Conservation (phyloP, 2,113 vertebrate species). For the Mesoclemmys tuberculata region DNA sequence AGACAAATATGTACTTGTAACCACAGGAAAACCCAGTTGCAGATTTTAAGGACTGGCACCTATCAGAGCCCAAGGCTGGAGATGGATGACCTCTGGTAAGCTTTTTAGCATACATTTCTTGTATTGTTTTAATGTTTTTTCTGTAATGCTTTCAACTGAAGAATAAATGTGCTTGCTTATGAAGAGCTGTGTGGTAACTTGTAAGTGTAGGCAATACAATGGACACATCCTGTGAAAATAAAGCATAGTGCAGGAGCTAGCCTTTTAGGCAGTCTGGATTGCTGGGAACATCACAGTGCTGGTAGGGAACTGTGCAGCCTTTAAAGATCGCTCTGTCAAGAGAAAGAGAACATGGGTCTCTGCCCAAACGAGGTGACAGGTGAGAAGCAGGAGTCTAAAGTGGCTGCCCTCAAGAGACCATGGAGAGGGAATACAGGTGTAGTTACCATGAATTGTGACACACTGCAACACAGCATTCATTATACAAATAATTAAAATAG, state of each 20-base stretch:
- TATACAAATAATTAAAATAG: neutral
- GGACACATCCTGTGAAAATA: neutral
- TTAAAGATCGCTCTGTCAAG: neutral
- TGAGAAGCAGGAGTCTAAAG: neutral
- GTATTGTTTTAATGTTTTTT: neutral
- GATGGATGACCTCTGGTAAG: neutral
- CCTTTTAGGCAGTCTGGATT: neutral
- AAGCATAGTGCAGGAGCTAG: neutral
- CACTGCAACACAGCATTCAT: neutral
- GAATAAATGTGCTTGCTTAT: neutral
- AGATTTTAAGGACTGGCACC: neutral
- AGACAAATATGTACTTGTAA: neutral
- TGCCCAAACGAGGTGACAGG: neutral
- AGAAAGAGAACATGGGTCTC: neutral
- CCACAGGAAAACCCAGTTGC: neutral
- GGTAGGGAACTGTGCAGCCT: neutral
- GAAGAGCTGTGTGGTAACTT: neutral
- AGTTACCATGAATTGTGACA: neutral
- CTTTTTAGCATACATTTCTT: neutral
- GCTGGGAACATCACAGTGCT: neutral
- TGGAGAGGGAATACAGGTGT: neutral
- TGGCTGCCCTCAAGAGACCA: neutral
- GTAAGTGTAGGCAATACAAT: neutral
- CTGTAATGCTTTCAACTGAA: neutral
- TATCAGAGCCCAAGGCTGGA: neutral